Percentiles rank a stretch among this genome's conserved stretches.
These are phyloP conservation scores for Natator depressus DNA, from an alignment of 2,113 vertebrate species.

Conservation along the genomic window DNA sequence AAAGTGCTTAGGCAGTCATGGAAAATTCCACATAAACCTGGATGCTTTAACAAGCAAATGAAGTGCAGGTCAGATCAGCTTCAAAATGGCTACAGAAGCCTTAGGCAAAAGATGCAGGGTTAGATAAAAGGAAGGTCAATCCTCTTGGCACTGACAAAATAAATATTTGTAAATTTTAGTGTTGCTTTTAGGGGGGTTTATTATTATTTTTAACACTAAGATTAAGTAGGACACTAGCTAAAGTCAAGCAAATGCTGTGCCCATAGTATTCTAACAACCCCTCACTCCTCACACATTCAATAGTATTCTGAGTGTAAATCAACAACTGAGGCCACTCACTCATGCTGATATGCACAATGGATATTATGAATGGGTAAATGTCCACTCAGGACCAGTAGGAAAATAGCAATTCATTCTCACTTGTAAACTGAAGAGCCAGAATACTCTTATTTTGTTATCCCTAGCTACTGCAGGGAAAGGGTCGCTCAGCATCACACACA, in stretches of 20 bases:
- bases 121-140: constrained; percentile 31
- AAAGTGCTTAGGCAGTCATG: constrained; percentile 75
- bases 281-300: background rate
- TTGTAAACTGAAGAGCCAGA: background rate
- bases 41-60: constrained; percentile 64
- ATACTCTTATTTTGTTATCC: background rate
- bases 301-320: background rate
- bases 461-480: background rate
- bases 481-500: background rate
- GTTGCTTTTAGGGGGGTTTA: background rate
- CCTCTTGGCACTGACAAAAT: background rate
- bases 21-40: constrained; percentile 83
- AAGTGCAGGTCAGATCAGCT: constrained; percentile 53
- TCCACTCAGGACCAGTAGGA: background rate
- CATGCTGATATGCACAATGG: background rate
- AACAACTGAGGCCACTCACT: background rate
- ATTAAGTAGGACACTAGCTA: background rate
- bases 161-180: background rate
- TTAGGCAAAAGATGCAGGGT: background rate
- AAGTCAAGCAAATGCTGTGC: background rate
- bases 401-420: background rate
- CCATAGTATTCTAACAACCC: background rate
- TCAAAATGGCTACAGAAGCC: constrained; percentile 1
- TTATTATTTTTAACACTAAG: background rate
- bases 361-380: background rate